Evolutionary conservation across 2,797 vertebrate genomes (phyloP).

Genomic region (Gambusia yucatana): DNA sequence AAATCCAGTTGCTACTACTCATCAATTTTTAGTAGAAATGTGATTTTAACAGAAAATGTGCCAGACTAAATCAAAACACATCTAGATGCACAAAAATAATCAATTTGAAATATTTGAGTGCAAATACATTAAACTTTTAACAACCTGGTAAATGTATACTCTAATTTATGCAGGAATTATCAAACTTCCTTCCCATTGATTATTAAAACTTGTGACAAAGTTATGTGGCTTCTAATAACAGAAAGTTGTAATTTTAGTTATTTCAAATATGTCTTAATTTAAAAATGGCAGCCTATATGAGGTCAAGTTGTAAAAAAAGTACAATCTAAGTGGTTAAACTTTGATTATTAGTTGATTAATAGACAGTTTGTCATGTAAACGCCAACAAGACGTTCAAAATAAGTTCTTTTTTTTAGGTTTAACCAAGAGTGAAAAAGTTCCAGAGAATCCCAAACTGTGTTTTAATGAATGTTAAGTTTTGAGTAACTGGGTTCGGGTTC

Average conservation of each 20-base stretch:
- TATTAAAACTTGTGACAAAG: neutral
- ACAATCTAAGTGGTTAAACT: neutral
- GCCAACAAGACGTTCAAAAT: neutral
- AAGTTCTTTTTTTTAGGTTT: neutral
- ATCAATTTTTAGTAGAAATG: neutral
- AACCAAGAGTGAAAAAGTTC: neutral
- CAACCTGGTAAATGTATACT: neutral
- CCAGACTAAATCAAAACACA: neutral
- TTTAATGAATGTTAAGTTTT: neutral
- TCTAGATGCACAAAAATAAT: neutral
- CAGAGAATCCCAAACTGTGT: neutral
- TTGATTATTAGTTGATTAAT: neutral
- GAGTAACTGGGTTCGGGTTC: neutral
- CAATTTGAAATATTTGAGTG: too few species aligned
- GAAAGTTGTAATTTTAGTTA: neutral
- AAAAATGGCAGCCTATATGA: neutral
- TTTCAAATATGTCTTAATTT: neutral
- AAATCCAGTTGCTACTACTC: neutral
- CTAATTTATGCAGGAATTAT: neutral
- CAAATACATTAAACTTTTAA: neutral
- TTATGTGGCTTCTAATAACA: neutral
- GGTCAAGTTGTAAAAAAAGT: neutral
- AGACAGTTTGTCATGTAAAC: neutral
- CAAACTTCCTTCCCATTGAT: neutral
- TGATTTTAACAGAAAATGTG: neutral